These are phyloP conservation scores for Oscheius sp. DNA, from an alignment of 2,888 invertebrate species.

Conservation along the genomic window DNA sequence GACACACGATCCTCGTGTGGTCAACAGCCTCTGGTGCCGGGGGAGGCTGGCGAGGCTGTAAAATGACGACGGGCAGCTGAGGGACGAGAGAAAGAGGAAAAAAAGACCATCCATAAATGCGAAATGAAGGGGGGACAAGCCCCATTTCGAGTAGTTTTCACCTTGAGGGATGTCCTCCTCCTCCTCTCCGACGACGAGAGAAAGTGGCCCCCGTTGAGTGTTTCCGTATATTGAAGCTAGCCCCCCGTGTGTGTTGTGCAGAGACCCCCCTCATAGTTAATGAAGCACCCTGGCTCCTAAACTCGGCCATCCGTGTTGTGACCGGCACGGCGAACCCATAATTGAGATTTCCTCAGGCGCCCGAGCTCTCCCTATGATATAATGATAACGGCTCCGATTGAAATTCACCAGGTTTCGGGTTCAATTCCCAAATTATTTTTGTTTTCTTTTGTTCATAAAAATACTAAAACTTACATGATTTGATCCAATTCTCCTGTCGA, in stretches of 20 bases:
- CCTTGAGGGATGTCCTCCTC: background rate
- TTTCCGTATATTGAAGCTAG: background rate
- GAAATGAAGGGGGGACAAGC: slow-evolving; percentile 5
- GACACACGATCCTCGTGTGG: slow-evolving; percentile 28
- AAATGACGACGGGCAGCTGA: background rate
- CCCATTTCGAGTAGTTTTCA: too few relatives aligned
- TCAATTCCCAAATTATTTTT: too few relatives aligned
- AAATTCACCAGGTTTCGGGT: too few relatives aligned
- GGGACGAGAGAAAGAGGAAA: background rate
- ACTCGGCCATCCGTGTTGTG: slow-evolving; percentile 35
- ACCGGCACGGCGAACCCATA: slow-evolving; percentile 14
- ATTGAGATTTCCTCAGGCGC: slow-evolving; percentile 5
- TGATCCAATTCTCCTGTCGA: slow-evolving; percentile 36
- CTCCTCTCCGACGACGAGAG: background rate
- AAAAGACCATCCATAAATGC: slow-evolving; percentile 31
- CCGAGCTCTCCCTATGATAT: background rate
- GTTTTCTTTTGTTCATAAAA: background rate
- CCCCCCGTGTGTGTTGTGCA: too few relatives aligned
- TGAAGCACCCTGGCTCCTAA: slow-evolving; percentile 20
- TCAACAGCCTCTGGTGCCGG: background rate
- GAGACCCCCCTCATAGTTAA: slow-evolving; percentile 28
- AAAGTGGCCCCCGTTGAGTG: slow-evolving; percentile 15
- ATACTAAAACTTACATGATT: slow-evolving; percentile 10
- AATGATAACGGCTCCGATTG: too few relatives aligned
- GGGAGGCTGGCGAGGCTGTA: slow-evolving; percentile 3